These are phyloP conservation scores for Phytoseiulus persimilis DNA, from an alignment of 2,888 invertebrate genomes.

Conservation along the genomic window DNA sequence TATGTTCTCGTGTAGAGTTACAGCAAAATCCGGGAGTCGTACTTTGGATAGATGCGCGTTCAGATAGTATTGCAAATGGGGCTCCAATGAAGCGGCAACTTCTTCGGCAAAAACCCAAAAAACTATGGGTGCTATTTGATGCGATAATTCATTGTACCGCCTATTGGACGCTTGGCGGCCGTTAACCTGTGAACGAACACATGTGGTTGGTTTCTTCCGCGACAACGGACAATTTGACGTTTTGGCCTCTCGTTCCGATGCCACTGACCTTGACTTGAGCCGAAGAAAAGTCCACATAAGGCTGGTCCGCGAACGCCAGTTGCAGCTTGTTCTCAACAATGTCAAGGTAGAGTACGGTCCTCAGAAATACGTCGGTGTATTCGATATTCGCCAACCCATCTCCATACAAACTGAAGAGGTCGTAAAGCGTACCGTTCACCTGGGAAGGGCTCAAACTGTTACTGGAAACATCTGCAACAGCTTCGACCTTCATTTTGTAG, in stretches of 20 bases:
- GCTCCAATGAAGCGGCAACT: not conserved
- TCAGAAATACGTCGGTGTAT: slow-evolving; percentile 45
- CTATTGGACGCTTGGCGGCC: not conserved
- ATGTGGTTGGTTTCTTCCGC: not conserved
- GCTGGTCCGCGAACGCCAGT: slow-evolving; percentile 45
- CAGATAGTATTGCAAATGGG: slow-evolving; percentile 6
- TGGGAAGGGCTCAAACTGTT: slow-evolving; percentile 40
- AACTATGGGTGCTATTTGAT: slow-evolving; percentile 28
- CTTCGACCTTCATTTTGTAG: too few relatives aligned
- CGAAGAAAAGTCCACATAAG: slow-evolving; percentile 45
- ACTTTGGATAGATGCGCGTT: slow-evolving; percentile 8
- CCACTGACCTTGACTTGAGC: slow-evolving; percentile 43
- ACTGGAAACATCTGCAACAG: not conserved
- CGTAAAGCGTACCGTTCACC: slow-evolving; percentile 45
- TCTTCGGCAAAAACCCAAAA: slow-evolving; percentile 36
- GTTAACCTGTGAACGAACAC: not conserved
- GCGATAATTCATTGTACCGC: slow-evolving; percentile 19
- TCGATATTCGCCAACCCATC: slow-evolving; percentile 44
- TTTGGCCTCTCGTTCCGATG: not conserved
- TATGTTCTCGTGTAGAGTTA: not conserved
- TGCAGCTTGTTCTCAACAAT: slow-evolving; percentile 44
- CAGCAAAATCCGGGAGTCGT: not conserved
- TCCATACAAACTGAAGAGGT: slow-evolving; percentile 45
- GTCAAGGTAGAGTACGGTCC: slow-evolving; percentile 46
- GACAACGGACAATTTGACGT: too few relatives aligned